Evolutionary conservation across 37 sponge, comb jelly and placozoan species (phyloP), one percentile per base, ranked within the genome.

Genomic region (Amphimedon queenslandica): DNA sequence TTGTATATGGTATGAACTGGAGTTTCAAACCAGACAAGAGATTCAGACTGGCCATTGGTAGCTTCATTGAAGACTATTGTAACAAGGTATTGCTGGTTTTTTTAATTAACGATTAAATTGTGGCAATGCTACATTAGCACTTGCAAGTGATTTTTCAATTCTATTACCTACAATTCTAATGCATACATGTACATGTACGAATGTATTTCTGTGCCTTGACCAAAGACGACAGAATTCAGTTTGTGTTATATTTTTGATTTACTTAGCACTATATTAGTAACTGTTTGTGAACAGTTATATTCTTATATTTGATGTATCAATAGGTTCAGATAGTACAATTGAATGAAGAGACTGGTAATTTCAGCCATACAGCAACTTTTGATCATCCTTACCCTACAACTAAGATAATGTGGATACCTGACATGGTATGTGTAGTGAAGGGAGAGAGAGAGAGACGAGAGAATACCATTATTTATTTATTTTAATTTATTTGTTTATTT

Each of bases 311-410:
- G 24, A 42, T 29, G 51, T 55, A 43, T 39, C 10, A 36, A 6
- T 71, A 90, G 92, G 83, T 89, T 3, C 96, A 95, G 64, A 89
- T 95, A 29, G 86, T 95, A 16, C 82, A 86, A 64, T 72, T 95
- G 55, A 87, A 92, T 57, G 90, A 95, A 35, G 96, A 95, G 11
- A 82, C 76, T 5, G 96, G 90, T 30, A 87, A 88, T 38, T 88
- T 95, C 71, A 76, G 73, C 1, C 72, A 80, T 23, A 88, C 64
- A 71, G 64, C 83, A 1, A 80, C 83, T 5, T 95, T 95, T 80
- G 96, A 95, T 47, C 96, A 95, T 74, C 96, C 96, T 10, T 95
- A 95, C 75, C 96, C 96, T 0, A 85, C 96, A 21, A 95, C 96
- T 24, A 92, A 92, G 65, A 80, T 95, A 3, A 82, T 85, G 63